Evolutionary conservation across 2,888 invertebrate genomes (phyloP).

Genomic region (Drosophila quinaria): DNA sequence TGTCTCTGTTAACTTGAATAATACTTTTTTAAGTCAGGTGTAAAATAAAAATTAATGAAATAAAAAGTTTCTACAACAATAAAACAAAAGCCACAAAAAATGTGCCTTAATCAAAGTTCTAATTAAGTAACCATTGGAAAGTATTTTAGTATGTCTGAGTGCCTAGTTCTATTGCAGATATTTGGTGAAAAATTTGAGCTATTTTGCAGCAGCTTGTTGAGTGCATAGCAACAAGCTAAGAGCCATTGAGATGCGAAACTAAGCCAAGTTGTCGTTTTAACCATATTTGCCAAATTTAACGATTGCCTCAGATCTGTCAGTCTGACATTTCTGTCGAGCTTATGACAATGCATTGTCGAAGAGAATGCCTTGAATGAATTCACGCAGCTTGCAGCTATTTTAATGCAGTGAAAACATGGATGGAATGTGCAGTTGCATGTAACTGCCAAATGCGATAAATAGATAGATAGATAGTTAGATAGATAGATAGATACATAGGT

Average conservation of each 20-base stretch:
- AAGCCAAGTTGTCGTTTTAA: constrained; percentile 52
- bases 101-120: constrained; percentile 37
- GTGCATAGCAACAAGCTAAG: constrained; percentile 44
- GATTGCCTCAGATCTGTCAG: constrained; percentile 64
- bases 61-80: not conserved
- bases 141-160: constrained; percentile 16
- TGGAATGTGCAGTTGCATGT: constrained; percentile 64
- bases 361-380: constrained; percentile 66
- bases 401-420: constrained; percentile 73
- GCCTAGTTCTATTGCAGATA: constrained; percentile 46
- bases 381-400: constrained; percentile 67
- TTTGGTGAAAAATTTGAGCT: constrained; percentile 35
- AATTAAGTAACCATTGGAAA: constrained; percentile 32
- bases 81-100: not conserved
- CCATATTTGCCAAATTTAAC: constrained; percentile 81
- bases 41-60: too few species aligned
- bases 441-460: constrained; percentile 51
- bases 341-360: constrained; percentile 61
- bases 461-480: constrained; percentile 13
- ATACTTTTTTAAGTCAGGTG: too few species aligned
- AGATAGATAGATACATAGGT: constrained; percentile 40
- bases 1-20: too few species aligned
- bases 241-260: constrained; percentile 19
- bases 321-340: constrained; percentile 27
- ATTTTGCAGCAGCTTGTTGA: constrained; percentile 40